phyloP scores from a whole-genome alignment of 2,888 invertebrate species.

The Cryptosula pallasiana region DNA sequence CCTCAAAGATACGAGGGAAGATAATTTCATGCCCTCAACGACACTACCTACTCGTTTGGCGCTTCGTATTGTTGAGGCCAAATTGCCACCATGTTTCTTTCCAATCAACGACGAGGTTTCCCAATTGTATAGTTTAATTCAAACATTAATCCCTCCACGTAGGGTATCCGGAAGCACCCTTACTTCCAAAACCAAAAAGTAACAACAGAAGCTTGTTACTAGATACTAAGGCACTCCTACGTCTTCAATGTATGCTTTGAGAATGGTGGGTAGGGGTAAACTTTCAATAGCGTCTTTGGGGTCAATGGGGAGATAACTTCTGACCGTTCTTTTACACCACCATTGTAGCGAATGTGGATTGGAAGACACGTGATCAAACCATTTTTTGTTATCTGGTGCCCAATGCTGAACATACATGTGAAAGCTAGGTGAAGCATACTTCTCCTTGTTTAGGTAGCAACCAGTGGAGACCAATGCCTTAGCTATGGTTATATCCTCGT shows the following conservation, averaged over 20 bases:
- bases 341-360: neutral
- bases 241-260: neutral
- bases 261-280: neutral
- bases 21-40: too few species aligned
- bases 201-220: too few species aligned
- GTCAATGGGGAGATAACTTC: neutral
- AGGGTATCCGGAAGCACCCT: too few species aligned
- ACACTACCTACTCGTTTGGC: too few species aligned
- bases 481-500: neutral
- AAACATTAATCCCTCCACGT: too few species aligned
- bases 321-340: conserved; percentile 4
- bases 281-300: neutral
- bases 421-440: neutral
- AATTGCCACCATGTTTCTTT: too few species aligned
- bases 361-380: conserved; percentile 8
- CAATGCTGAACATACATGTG: conserved; percentile 4
- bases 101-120: too few species aligned
- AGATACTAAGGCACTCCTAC: neutral
- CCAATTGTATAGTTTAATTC: too few species aligned
- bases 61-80: too few species aligned
- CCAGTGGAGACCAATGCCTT: neutral
- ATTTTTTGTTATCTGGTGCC: conserved; percentile 3
- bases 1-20: too few species aligned
- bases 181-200: too few species aligned
- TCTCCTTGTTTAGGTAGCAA: neutral